A percentile compares a stretch with the other conserved stretches of the same genome.
phyloP scores from a whole-genome alignment of 1,140 invertebrate genomes.

The Cyclargus thomasi region DNA sequence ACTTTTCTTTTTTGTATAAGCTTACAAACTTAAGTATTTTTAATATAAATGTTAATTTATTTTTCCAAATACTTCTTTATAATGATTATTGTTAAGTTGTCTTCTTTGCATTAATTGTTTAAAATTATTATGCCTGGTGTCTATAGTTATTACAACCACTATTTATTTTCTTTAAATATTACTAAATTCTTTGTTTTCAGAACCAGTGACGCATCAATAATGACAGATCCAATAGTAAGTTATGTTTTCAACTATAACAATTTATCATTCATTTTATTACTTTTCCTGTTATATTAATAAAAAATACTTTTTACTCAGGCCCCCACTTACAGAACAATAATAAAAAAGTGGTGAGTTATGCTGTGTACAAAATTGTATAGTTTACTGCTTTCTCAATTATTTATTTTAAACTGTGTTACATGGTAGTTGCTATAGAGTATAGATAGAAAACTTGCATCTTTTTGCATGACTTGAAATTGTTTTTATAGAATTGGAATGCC shows the following conservation, averaged over 20 bases:
- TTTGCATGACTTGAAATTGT: background rate
- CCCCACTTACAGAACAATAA: conserved; percentile 43
- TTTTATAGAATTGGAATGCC: background rate
- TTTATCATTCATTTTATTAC: conserved; percentile 4
- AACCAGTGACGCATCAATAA: conserved; percentile 52
- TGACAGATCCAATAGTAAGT: conserved; percentile 66
- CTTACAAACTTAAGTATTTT: too few relatives aligned
- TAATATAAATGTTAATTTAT: too few relatives aligned
- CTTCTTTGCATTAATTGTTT: too few relatives aligned
- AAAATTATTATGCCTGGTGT: background rate
- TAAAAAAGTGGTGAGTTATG: conserved; percentile 50
- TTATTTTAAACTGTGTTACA: too few relatives aligned
- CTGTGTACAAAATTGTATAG: background rate
- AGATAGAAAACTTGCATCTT: too few relatives aligned
- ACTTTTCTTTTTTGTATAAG: too few relatives aligned
- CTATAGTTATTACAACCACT: background rate
- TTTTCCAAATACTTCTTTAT: too few relatives aligned
- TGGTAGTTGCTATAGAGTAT: too few relatives aligned
- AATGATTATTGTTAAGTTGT: too few relatives aligned
- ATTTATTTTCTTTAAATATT: background rate
- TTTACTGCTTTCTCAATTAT: too few relatives aligned
- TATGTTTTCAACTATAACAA: conserved; percentile 4
- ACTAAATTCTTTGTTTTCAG: conserved; percentile 39
- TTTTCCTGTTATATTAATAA: conserved; percentile 10
- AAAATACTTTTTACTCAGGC: conserved; percentile 37